Base-by-base conservation (phyloP, 1,140 invertebrate genomes). In the Drosophila arizonae region DNA sequence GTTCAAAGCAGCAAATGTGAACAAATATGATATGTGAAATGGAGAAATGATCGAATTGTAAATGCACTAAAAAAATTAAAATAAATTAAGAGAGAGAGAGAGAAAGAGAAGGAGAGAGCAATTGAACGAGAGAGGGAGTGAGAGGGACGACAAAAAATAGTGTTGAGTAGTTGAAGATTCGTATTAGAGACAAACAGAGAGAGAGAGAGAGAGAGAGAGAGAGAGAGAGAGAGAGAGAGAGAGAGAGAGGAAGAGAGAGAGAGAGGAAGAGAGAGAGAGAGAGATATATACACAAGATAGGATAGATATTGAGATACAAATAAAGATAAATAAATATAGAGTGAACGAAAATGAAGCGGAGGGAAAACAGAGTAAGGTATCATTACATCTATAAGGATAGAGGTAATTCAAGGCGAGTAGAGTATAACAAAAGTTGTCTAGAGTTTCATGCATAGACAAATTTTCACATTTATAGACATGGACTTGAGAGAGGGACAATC, bases 391-490 rank as follows among this genome's bases (percentile, higher is more conserved):
- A 30, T 17, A 5, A 30, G 6, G 28, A 30, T 30, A 30, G 8
- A 9, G 8, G 6, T 10, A 9, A 11, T 39, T 4, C 36, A 13
- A 39, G 36, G 2, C 43, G 15, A 3, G 6, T 46, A 46, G 43
- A 15, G 43, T 46, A 21, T 17, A 15, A 15, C 8, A n/a, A 50
- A 1, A 21, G 9, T 36, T 55, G 8, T 21, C 50, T 6, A 8
- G 15, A 21, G 26, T 48, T 61, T 56, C 36, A 39, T 39, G 50
- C 24, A 41, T 54, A 33, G 50, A 30, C 1, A 69, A 73, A 73
- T 73, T 73, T 69, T 41, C 71, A 73, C 71, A 69, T 73, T 69
- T 73, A 54, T 28, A n/a, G 28, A 62, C 63, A 64, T 57, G 68
- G 45, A 41, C n/a, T 33, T 13, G 46, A 45, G 45, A 28, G 4